These are phyloP conservation scores for Brachirus orientalis DNA, from an alignment of 2,113 vertebrate species.

Conservation along the genomic window DNA sequence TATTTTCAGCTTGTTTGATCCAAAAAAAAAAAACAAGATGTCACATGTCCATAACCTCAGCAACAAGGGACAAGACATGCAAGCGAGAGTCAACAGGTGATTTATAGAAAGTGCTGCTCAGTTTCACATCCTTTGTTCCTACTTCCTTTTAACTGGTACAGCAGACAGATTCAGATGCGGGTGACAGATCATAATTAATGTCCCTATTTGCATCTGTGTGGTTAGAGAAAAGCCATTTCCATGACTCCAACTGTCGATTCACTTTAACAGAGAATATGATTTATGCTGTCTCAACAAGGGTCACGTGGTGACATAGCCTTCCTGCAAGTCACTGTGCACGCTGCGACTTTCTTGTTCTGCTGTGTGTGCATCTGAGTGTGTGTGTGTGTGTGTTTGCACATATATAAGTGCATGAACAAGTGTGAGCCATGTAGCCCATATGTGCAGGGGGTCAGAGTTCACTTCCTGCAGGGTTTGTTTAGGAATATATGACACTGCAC, in stretches of 20 bases:
- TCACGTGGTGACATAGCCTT: conserved; percentile 40
- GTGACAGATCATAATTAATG: conserved; percentile 59
- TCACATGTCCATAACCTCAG: conserved; percentile 51
- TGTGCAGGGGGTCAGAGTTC: conserved; percentile 77
- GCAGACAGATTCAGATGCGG: conserved; percentile 56
- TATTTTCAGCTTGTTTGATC: no score
- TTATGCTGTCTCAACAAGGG: conserved; percentile 42
- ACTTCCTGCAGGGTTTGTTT: conserved; percentile 79
- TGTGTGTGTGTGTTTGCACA: conserved; percentile 60
- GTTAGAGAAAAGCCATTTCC: conserved; percentile 30
- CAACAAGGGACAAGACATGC: conserved; percentile 57
- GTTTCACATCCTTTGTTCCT: conserved; percentile 78
- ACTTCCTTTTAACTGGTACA: conserved; percentile 70
- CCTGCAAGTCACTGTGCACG: conserved; percentile 15
- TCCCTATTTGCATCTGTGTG: conserved; percentile 51
- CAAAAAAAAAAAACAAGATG: no score
- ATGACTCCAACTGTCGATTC: conserved; percentile 15
- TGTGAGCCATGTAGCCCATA: conserved; percentile 70
- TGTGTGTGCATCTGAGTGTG: conserved; percentile 2
- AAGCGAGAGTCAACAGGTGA: conserved; percentile 76
- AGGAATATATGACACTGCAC: conserved; percentile 82
- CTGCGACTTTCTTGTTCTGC: conserved; percentile 47
- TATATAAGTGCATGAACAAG: conserved; percentile 63
- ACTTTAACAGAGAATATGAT: conserved; percentile 25
- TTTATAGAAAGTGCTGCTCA: conserved; percentile 74